Evolutionary conservation across 1,140 invertebrate genomes (phyloP).

Genomic region (Dreissena polymorpha): DNA sequence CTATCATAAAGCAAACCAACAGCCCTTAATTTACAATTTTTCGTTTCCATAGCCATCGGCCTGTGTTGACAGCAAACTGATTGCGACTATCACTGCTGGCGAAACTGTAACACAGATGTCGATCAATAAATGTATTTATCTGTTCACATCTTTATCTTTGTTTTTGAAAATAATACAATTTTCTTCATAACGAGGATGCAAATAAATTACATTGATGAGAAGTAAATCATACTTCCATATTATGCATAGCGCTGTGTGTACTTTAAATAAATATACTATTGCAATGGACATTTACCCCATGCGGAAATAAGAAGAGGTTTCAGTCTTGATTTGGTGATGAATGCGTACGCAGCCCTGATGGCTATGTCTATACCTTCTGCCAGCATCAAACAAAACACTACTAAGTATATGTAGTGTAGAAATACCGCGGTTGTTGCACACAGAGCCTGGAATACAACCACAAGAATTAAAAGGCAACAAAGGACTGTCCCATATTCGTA

Average conservation of each 20-base stretch:
- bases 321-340: slow-evolving; percentile 37
- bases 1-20: no score
- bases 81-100: slow-evolving; percentile 17
- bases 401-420: slow-evolving; percentile 66
- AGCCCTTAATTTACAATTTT: neutral
- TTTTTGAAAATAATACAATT: no score
- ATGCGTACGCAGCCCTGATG: slow-evolving; percentile 47
- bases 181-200: no score
- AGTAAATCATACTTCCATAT: no score
- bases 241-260: no score
- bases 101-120: neutral
- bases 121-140: no score
- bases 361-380: slow-evolving; percentile 62
- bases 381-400: slow-evolving; percentile 67
- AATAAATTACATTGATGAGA: no score
- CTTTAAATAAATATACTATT: no score
- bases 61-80: neutral
- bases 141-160: no score
- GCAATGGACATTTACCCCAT: slow-evolving; percentile 52
- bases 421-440: slow-evolving; percentile 61
- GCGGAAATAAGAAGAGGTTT: slow-evolving; percentile 34
- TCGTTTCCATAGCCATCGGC: slow-evolving; percentile 11
- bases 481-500: no score
- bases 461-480: no score
- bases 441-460: neutral